Conservation (phyloP, 1,140 invertebrate genomes). For the Myzus persicae region DNA sequence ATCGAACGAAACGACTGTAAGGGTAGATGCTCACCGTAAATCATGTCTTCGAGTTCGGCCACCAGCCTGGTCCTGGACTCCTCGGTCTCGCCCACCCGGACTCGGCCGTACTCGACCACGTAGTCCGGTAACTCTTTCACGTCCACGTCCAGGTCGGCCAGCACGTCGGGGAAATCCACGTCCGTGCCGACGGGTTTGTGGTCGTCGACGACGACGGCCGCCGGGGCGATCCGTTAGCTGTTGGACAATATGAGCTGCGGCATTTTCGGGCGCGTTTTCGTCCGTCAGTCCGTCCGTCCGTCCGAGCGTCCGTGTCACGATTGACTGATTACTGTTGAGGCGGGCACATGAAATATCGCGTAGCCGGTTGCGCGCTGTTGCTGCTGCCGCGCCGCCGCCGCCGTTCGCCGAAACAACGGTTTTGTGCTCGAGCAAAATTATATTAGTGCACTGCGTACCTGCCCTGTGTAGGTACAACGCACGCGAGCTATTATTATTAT, state of each 20-base stretch:
- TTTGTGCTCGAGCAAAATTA: background rate
- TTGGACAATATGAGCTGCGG: background rate
- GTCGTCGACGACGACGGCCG: background rate
- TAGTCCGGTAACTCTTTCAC: conserved; percentile 65
- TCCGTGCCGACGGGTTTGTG: background rate
- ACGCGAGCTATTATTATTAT: background rate
- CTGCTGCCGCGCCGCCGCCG: background rate
- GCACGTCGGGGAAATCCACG: conserved; percentile 64
- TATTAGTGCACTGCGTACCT: background rate
- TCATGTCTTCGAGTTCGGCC: conserved; percentile 76
- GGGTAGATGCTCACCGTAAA: conserved; percentile 71
- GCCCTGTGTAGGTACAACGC: background rate
- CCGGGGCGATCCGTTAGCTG: background rate
- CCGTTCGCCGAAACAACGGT: background rate
- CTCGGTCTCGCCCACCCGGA: conserved; percentile 67
- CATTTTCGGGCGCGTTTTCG: background rate
- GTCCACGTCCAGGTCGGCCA: conserved; percentile 66
- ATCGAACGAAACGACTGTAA: too few relatives aligned
- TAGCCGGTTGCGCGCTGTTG: background rate
- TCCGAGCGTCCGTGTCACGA: background rate
- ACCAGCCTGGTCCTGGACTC: conserved; percentile 70
- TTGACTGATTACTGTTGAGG: background rate
- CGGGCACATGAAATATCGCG: background rate
- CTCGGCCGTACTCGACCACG: conserved; percentile 66
- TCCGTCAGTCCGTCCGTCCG: background rate